Conservation (phyloP, 2,888 invertebrate genomes). For the Eristalinus sepulchralis region DNA sequence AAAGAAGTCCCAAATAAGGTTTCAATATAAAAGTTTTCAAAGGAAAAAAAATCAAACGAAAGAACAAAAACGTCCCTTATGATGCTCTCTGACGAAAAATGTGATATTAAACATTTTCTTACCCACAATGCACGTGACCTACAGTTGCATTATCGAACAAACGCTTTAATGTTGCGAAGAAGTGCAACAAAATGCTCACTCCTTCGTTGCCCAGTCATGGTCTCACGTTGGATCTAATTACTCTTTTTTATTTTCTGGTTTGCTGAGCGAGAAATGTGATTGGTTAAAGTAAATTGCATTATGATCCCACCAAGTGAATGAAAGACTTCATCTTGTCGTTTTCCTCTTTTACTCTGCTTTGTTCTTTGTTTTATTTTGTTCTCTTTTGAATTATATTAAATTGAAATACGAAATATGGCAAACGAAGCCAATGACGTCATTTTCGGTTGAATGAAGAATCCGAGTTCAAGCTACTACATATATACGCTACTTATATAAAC, state of each 20-base stretch:
- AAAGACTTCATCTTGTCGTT: slow-evolving; percentile 53
- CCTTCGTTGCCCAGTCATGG: slow-evolving; percentile 35
- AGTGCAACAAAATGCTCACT: slow-evolving; percentile 21
- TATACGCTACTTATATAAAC: neutral
- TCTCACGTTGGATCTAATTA: slow-evolving; percentile 57
- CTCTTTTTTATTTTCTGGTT: slow-evolving; percentile 62
- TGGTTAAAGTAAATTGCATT: slow-evolving; percentile 41
- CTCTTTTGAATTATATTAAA: slow-evolving; percentile 11
- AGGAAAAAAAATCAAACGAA: slow-evolving; percentile 38
- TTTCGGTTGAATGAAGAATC: slow-evolving; percentile 7
- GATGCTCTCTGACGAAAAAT: neutral
- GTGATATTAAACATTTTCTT: slow-evolving; percentile 49
- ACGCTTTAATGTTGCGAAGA: neutral
- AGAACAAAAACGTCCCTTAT: slow-evolving; percentile 71
- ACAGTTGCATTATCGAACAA: slow-evolving; percentile 31
- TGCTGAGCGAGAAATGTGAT: slow-evolving; percentile 54
- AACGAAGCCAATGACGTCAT: neutral
- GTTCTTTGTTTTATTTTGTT: neutral
- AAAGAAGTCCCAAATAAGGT: slow-evolving; percentile 62
- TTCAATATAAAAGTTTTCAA: slow-evolving; percentile 58
- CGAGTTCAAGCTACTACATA: neutral
- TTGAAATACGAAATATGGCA: neutral
- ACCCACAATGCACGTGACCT: slow-evolving; percentile 51
- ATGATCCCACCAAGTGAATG: neutral
- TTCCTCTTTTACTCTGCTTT: neutral